Evolutionary conservation across 2,797 vertebrate species (phyloP), one percentile per base, ranked within the genome.

Genomic region (Protonibea diacanthus): DNA sequence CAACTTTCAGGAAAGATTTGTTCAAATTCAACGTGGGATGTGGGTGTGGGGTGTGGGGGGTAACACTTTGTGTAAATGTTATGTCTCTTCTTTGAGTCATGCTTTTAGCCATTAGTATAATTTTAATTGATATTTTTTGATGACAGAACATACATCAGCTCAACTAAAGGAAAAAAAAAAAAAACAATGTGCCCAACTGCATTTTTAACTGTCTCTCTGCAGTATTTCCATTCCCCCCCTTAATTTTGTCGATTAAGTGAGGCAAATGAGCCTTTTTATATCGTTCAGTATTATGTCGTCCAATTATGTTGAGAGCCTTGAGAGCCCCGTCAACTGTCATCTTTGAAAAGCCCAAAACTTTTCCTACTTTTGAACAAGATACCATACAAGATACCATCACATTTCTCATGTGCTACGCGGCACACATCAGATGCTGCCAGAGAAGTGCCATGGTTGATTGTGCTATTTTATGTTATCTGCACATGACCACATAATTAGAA

Each of bases 1-100:
- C 0, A 64, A 76, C 70, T 65, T 65, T 52, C 49, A 78, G 55
- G 40, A 81, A 57, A 60, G 65, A 86, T 86, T 42, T 62, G 25
- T 72, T 76, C 58, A 60, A 40, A 60, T 49, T 64, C 23, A 47
- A 42, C 51, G 40, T 40, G 17, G 25, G 3, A 59, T 56, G 27
- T 49, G 25, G 27, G 5, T 15, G 25, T 45, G 42, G 11, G 40
- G 61, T 13, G 25, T 14, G 9, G 40, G 17, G 47, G n/a, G 8
- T 10, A 14, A 60, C 12, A 23, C 12, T 68, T 25, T 44, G 29
- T 2, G 4, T 51, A 57, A 66, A 67, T 47, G 40, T 44, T 21
- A 65, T 11, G 14, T 23, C 42, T 57, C 27, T 49, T 8, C 53
- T 27, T 4, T 48, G 70, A 74, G 44, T 81, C 75, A 74, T 25